phyloP scores from a whole-genome alignment of 1,140 invertebrate species.

The Danaus plexippus region DNA sequence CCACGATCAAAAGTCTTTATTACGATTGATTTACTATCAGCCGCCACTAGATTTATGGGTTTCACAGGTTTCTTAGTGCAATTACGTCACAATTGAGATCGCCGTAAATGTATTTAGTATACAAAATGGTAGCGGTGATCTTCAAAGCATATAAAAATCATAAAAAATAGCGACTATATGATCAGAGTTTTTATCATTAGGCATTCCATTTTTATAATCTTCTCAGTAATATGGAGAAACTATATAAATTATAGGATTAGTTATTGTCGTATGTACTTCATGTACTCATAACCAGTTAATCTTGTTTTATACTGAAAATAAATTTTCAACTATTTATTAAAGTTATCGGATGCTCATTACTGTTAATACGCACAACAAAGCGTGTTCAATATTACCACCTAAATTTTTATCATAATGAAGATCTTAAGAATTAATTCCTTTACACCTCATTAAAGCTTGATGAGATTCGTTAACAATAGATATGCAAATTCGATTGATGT shows the following conservation, averaged over 20 bases:
- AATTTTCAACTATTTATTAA: too few species aligned
- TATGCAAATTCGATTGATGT: slow-evolving; percentile 58
- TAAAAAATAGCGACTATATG: slow-evolving; percentile 14
- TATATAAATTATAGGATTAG: too few species aligned
- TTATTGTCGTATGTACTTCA: too few species aligned
- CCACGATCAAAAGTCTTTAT: slow-evolving; percentile 53
- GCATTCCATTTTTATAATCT: too few species aligned
- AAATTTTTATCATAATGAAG: slow-evolving; percentile 46
- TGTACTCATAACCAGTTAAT: too few species aligned
- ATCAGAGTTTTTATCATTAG: too few species aligned
- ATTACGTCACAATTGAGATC: slow-evolving; percentile 50
- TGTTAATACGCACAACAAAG: too few species aligned
- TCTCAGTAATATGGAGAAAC: too few species aligned
- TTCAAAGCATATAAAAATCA: too few species aligned
- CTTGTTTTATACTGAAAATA: too few species aligned
- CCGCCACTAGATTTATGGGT: slow-evolving; percentile 56
- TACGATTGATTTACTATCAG: slow-evolving; percentile 53
- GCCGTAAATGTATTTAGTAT: slow-evolving; percentile 7
- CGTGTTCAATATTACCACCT: slow-evolving; percentile 34
- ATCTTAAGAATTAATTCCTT: slow-evolving; percentile 61
- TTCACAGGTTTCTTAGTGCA: slow-evolving; percentile 58
- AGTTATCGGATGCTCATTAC: too few species aligned
- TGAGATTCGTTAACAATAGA: slow-evolving; percentile 53
- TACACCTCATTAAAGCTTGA: slow-evolving; percentile 63
- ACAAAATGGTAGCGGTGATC: too few species aligned